A percentile compares a stretch with the other conserved stretches of the same genome.
Evolutionary conservation across 2,113 vertebrate genomes (phyloP).

Genomic region (Orientallactaga bullata): DNA sequence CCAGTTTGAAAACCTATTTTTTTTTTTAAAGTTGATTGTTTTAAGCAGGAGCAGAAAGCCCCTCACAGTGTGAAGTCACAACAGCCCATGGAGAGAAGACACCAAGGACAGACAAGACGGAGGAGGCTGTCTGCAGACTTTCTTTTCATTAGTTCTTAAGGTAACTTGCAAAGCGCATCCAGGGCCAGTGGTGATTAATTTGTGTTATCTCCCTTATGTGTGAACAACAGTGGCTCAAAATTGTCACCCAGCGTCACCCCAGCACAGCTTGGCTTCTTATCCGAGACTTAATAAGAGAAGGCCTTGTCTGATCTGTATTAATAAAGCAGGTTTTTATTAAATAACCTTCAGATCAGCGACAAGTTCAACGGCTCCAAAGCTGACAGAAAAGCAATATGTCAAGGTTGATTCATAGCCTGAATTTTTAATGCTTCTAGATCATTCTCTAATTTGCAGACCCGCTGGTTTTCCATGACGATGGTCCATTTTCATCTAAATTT

Average conservation of each 20-base stretch:
- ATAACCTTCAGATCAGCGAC: not conserved
- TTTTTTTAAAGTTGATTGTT: conserved; percentile 44
- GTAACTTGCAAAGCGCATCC: conserved; percentile 42
- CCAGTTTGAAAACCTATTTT: conserved; percentile 29
- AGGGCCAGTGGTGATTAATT: not conserved
- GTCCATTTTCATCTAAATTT: not conserved
- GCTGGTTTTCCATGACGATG: not conserved
- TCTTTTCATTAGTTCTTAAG: conserved; percentile 42
- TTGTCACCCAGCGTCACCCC: conserved; percentile 29
- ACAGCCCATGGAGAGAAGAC: too few relatives aligned
- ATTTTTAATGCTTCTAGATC: not conserved
- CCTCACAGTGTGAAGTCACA: not conserved
- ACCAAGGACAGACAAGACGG: not conserved
- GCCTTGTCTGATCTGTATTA: conserved; percentile 3
- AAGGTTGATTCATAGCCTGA: not conserved
- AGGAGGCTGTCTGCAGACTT: not conserved
- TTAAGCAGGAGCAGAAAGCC: not conserved
- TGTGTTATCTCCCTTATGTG: not conserved
- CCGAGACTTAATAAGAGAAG: conserved; percentile 34
- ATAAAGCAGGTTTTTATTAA: conserved; percentile 57
- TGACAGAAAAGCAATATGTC: conserved; percentile 54
- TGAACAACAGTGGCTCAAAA: conserved; percentile 51
- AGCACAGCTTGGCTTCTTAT: not conserved
- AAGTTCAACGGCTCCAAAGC: not conserved
- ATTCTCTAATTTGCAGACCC: conserved; percentile 33